A percentile compares a stretch with the other conserved stretches of the same genome.
Conservation (phyloP, 2,797 vertebrate genomes). For the Taenioides sp. region DNA sequence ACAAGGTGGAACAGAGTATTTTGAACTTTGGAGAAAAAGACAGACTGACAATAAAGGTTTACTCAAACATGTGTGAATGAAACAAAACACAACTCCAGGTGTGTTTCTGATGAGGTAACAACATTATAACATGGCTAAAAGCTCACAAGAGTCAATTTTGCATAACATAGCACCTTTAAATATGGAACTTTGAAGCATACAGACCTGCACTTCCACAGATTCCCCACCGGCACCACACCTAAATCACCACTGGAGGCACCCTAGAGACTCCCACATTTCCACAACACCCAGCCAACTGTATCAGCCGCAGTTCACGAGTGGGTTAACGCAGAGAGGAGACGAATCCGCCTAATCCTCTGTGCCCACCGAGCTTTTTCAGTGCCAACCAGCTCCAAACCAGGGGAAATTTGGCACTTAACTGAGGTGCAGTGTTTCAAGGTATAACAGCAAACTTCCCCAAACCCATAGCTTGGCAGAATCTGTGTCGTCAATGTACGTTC, state of each 20-base stretch:
- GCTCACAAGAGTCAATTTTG: no score
- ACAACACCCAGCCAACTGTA: slow-evolving; percentile 51
- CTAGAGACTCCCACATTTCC: slow-evolving; percentile 35
- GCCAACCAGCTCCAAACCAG: slow-evolving; percentile 34
- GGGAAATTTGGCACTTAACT: slow-evolving; percentile 53
- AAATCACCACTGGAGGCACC: slow-evolving; percentile 43
- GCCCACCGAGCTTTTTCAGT: slow-evolving; percentile 35
- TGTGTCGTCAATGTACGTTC: slow-evolving; percentile 57
- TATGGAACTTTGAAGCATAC: neutral
- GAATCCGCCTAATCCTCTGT: slow-evolving; percentile 32
- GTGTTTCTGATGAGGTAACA: no score
- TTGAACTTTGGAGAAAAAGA: no score
- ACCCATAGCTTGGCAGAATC: slow-evolving; percentile 55
- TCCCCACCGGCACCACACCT: slow-evolving; percentile 30
- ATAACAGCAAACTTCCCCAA: slow-evolving; percentile 31
- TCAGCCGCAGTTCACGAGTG: slow-evolving; percentile 27
- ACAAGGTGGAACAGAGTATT: no score
- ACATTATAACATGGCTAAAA: no score
- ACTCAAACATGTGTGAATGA: no score
- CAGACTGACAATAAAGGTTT: no score
- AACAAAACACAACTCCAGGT: no score
- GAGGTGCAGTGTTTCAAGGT: slow-evolving; percentile 54
- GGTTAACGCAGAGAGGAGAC: slow-evolving; percentile 37
- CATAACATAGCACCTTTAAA: neutral
- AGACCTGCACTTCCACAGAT: neutral